phyloP scores from a whole-genome alignment of 2,113 vertebrate genomes.

The Sebastes schlegelii region DNA sequence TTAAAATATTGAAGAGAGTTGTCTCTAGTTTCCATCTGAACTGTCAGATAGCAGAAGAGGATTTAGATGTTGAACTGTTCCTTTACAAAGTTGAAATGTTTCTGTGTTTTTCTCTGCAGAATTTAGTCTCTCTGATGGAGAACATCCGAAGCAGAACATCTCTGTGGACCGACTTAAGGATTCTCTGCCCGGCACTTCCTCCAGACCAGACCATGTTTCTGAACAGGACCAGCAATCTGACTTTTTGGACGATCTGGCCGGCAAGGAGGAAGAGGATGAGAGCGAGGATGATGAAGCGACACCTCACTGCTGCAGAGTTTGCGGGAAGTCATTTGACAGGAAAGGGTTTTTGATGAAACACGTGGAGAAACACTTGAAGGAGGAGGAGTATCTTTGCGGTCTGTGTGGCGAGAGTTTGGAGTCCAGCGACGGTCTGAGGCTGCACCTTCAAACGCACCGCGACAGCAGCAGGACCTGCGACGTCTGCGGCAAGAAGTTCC shows the following conservation, averaged over 20 bases:
- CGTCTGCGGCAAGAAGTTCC: constrained; percentile 65
- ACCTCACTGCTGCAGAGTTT: constrained; percentile 60
- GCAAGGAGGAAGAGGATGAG: constrained; percentile 29
- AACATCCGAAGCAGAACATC: background rate
- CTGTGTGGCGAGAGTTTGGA: constrained; percentile 57
- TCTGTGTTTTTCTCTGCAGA: constrained; percentile 44
- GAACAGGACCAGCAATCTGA: background rate
- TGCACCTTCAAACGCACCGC: constrained; percentile 67
- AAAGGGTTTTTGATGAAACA: constrained; percentile 69
- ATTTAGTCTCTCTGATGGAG: constrained; percentile 11
- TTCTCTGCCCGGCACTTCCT: constrained; percentile 18
- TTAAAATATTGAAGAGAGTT: too few relatives aligned
- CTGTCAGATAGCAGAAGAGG: background rate
- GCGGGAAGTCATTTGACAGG: constrained; percentile 55
- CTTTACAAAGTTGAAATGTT: background rate
- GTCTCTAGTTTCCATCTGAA: too few relatives aligned
- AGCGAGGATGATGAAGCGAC: background rate
- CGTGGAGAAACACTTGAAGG: constrained; percentile 53
- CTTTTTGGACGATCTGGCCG: background rate
- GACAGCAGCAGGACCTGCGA: constrained; percentile 53
- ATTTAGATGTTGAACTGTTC: background rate
- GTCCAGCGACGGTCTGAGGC: constrained; percentile 15
- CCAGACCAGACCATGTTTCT: background rate
- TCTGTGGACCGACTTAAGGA: constrained; percentile 18
- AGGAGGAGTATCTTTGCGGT: constrained; percentile 31